These are phyloP conservation scores for Chymomyza procnemis DNA, from an alignment of 2,888 invertebrate genomes.

Conservation along the genomic window DNA sequence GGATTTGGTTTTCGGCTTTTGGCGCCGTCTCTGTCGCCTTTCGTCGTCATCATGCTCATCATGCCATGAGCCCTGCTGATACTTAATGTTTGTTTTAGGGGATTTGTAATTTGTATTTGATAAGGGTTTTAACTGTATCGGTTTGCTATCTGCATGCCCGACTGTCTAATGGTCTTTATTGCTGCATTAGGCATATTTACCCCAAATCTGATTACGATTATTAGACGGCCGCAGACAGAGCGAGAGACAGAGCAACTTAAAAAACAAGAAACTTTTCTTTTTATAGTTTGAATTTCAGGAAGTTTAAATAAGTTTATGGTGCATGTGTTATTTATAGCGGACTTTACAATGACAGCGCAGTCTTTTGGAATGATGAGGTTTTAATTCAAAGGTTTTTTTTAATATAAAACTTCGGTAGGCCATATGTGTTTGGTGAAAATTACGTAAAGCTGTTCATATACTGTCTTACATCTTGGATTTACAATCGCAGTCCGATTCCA, in stretches of 20 bases:
- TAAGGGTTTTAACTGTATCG: slow-evolving; percentile 49
- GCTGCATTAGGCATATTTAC: slow-evolving; percentile 54
- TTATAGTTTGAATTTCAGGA: background rate
- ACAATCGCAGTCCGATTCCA: no score
- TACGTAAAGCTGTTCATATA: no score
- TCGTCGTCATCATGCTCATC: slow-evolving; percentile 17
- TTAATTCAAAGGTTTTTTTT: background rate
- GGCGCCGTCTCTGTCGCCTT: slow-evolving; percentile 13
- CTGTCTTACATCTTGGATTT: no score
- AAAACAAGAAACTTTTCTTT: background rate
- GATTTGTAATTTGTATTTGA: slow-evolving; percentile 72
- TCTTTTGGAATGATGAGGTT: background rate
- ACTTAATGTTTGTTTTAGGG: slow-evolving; percentile 27
- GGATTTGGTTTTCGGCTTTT: slow-evolving; percentile 4
- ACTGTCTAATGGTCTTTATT: slow-evolving; percentile 46
- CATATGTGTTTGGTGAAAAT: no score
- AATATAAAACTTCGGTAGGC: no score
- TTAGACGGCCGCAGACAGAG: slow-evolving; percentile 7
- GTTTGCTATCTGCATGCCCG: slow-evolving; percentile 28
- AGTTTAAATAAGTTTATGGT: background rate
- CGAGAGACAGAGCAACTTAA: slow-evolving; percentile 18
- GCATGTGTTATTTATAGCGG: background rate
- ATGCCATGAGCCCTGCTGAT: background rate
- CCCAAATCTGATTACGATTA: slow-evolving; percentile 50
- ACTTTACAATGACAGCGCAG: background rate